Base-by-base conservation (phyloP, 1,140 invertebrate genomes). In the Pseudomyrmex gracilis region DNA sequence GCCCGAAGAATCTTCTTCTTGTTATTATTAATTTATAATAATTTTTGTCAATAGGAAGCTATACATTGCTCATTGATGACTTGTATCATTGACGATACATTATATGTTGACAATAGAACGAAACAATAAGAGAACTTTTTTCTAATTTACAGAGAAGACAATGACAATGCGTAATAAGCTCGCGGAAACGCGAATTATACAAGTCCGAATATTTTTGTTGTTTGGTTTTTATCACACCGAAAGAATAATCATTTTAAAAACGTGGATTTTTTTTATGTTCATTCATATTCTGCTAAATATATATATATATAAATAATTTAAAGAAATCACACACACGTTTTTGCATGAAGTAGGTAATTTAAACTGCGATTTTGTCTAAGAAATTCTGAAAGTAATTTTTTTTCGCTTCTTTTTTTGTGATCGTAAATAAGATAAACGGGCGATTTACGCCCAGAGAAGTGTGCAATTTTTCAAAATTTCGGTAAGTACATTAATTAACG, bases 141-240 rank as follows among this genome's bases (percentile, higher is more conserved):
- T 77, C 66, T 10, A 53, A 67, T 66, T 77, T 24, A 76, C 47
- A 66, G 47, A 51, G 17, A 76, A 20, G 34, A 77, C 2, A 45
- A 22, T 49, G 66, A 24, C 3, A 24, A 53, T 67, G 9, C 13
- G 24, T 24, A 43, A 76, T 45, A 5, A 66, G 66, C 43, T 66
- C 24, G 22, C 47, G 22, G 12, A 17, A 66, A 66, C 13, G 15
- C 8, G 58, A 76, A 53, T 53, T 17, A 47, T 5, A 53, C 66
- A 47, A 73, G 61, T 61, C 61, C 45, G 15, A 73, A 61, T 61
- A 1, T 47, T 73, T 58, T 10, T 43, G 57, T 22, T 3, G 55
- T 13, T 45, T 8, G 49, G 0, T 34, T 58, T 17, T 8, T 20
- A 2, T 60, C 13, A 43, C 15, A 1, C 45, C 20, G 43, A 73